Conservation (phyloP, 2,797 vertebrate genomes). For the Octomys mimax region DNA sequence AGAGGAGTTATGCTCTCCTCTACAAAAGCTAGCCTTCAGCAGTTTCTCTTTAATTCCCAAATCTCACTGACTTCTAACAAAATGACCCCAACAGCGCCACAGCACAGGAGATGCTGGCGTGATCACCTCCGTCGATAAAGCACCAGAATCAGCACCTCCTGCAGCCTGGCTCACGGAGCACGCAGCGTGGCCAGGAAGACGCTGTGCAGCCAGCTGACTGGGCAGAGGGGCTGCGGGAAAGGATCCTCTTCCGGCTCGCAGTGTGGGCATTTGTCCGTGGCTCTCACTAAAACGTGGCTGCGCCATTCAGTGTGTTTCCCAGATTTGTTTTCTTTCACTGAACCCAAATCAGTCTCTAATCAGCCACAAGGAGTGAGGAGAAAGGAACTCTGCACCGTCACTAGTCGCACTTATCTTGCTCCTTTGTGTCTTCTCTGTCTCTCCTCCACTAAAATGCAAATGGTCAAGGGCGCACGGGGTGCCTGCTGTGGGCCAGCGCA, state of each 20-base stretch:
- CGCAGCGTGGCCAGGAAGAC: not conserved
- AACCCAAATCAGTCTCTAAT: constrained; percentile 23
- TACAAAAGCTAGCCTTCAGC: not conserved
- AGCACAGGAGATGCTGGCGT: not conserved
- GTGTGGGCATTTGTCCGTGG: not conserved
- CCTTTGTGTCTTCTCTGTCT: not conserved
- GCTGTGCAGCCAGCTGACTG: not conserved
- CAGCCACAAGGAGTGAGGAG: not conserved
- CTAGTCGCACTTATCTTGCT: not conserved
- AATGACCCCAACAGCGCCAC: not conserved
- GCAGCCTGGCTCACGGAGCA: not conserved
- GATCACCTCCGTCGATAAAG: not conserved
- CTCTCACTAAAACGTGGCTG: not conserved
- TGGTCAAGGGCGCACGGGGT: not conserved
- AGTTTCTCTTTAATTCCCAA: constrained; percentile 54
- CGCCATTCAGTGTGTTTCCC: not conserved
- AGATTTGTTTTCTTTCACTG: constrained; percentile 40
- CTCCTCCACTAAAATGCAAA: not conserved
- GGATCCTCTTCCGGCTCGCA: not conserved
- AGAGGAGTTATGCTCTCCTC: not conserved
- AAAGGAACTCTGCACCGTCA: not conserved
- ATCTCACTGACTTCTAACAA: constrained; percentile 1
- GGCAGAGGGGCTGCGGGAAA: not conserved
- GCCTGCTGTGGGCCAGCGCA: not conserved
- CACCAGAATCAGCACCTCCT: not conserved